Evolutionary conservation across 2,113 vertebrate genomes (phyloP).

Genomic region (Eclectus roratus): DNA sequence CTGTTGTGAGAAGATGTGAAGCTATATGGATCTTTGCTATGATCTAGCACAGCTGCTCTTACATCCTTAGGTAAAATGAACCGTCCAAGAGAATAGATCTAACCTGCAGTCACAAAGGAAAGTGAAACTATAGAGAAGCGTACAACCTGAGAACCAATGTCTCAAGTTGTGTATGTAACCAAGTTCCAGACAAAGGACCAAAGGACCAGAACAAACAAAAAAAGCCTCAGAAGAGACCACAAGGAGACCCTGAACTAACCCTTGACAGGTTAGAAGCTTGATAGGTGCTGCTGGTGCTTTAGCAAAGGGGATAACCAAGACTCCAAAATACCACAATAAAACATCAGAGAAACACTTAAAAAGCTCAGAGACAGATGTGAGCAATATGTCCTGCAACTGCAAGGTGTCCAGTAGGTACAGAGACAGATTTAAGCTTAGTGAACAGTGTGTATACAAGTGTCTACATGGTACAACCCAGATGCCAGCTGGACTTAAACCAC

Average conservation of each 20-base stretch:
- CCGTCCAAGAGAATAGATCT: neutral
- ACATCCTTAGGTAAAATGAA: neutral
- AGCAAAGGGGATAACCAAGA: accelerated
- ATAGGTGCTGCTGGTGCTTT: neutral
- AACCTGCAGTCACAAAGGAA: conserved; percentile 26
- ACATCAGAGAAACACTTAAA: neutral
- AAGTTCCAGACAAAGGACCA: neutral
- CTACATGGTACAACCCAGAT: neutral
- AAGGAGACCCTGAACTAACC: neutral
- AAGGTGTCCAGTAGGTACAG: neutral
- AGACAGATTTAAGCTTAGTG: neutral
- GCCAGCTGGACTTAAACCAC: neutral
- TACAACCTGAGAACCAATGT: neutral
- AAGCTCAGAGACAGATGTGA: neutral
- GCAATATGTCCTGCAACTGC: neutral
- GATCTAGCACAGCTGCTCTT: neutral
- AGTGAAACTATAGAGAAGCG: conserved; percentile 13
- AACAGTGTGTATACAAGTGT: neutral
- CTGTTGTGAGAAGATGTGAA: neutral
- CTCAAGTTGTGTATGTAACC: neutral
- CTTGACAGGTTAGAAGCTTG: neutral
- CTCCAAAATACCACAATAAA: neutral
- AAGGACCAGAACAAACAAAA: conserved; percentile 1
- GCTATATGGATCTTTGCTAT: neutral
- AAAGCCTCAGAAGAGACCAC: neutral